These are phyloP conservation scores for Eunapius fragilis DNA, from an alignment of 37 sponge, comb jelly and placozoan species.

Conservation along the genomic window DNA sequence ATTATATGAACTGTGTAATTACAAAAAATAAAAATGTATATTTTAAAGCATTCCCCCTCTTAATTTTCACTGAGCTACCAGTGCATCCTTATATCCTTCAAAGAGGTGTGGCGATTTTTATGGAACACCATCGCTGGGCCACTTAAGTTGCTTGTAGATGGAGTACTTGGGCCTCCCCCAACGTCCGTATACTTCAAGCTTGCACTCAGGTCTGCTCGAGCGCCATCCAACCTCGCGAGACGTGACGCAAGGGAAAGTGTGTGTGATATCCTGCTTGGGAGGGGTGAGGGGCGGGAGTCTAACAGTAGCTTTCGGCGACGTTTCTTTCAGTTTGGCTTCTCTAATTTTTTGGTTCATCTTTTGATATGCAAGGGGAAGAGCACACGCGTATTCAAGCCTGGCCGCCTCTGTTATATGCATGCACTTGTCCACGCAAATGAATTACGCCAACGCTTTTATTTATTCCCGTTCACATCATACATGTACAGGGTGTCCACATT, in stretches of 20 bases:
- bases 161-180: constrained; percentile 69
- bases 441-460: too few relatives aligned
- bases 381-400: too few relatives aligned
- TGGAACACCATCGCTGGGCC: constrained; percentile 86
- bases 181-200: constrained; percentile 73
- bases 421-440: too few relatives aligned
- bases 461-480: too few relatives aligned
- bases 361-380: not conserved
- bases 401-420: too few relatives aligned
- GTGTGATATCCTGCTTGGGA: constrained; percentile 33
- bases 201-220: constrained; percentile 25
- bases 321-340: not conserved
- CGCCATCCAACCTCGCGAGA: constrained; percentile 84
- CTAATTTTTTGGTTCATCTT: not conserved
- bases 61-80: too few relatives aligned
- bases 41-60: too few relatives aligned
- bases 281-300: constrained; percentile 72
- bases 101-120: constrained; percentile 1
- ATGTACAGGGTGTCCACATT: too few relatives aligned
- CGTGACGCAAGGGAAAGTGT: constrained; percentile 65
- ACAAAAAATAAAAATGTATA: not conserved
- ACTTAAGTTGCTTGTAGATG: constrained; percentile 75
- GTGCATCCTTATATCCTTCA: too few relatives aligned
- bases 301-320: constrained; percentile 5
- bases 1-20: not conserved